Evolutionary conservation across 2,888 invertebrate species (phyloP).

Genomic region (Ormyrus nitidulus): DNA sequence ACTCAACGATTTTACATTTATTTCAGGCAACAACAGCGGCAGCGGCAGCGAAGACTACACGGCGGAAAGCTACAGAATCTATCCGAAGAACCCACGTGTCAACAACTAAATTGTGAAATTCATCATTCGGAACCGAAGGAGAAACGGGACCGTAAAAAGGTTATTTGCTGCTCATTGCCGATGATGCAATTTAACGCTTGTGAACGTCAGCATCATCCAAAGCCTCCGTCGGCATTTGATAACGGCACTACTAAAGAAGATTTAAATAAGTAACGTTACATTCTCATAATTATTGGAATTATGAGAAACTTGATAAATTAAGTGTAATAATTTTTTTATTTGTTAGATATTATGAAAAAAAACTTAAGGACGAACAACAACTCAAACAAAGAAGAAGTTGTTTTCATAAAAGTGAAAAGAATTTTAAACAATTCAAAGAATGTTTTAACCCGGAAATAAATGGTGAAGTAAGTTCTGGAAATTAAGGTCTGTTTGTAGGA

Average conservation of each 20-base stretch:
- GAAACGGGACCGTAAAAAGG: conserved; percentile 37
- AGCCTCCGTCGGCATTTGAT: conserved; percentile 9
- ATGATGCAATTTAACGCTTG: conserved; percentile 47
- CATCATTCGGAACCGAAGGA: conserved; percentile 35
- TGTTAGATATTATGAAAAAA: neutral
- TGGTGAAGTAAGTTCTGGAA: no score
- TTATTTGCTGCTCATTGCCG: conserved; percentile 11
- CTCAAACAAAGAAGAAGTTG: neutral
- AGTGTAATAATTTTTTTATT: neutral
- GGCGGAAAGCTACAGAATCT: no score
- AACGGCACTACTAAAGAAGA: neutral
- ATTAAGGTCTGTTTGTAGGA: no score
- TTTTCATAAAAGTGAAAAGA: neutral
- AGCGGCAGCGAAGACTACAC: no score
- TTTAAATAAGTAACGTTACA: neutral
- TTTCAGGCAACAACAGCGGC: no score
- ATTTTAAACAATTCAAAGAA: no score
- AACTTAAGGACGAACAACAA: neutral
- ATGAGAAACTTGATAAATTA: neutral
- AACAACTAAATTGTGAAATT: neutral
- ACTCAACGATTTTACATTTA: no score
- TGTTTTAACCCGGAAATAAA: no score
- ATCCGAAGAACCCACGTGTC: no score
- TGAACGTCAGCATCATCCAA: conserved; percentile 37
- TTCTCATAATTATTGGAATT: neutral